These are phyloP conservation scores for Schrankia costaestrigalis DNA, from an alignment of 2,888 invertebrate genomes.

Conservation along the genomic window DNA sequence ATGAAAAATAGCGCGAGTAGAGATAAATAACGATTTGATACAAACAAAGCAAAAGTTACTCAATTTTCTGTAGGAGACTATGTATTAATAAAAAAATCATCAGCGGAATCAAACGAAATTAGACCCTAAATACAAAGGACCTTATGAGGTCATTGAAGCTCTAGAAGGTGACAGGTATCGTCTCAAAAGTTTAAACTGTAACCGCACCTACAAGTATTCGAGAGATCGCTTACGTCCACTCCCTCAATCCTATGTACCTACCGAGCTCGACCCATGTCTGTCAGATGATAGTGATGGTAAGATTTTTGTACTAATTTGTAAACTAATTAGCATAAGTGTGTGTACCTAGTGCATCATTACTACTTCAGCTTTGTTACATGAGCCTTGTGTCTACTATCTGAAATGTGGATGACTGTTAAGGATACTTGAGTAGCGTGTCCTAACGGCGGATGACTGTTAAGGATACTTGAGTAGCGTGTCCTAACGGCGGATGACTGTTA, in stretches of 20 bases:
- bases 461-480: too few relatives aligned
- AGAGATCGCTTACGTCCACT: not conserved
- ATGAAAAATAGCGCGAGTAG: not conserved
- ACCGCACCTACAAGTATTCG: not conserved
- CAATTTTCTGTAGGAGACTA: conserved; percentile 1
- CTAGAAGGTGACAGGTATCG: not conserved
- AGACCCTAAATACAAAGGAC: not conserved
- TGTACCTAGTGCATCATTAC: too few relatives aligned
- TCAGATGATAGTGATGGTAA: not conserved
- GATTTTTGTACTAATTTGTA: too few relatives aligned
- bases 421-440: too few relatives aligned
- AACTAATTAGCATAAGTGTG: too few relatives aligned
- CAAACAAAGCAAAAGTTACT: conserved; percentile 1
- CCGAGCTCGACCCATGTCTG: not conserved
- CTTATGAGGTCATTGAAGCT: not conserved
- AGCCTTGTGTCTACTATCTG: too few relatives aligned
- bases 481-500: too few relatives aligned
- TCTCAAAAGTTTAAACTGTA: not conserved
- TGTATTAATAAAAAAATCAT: not conserved
- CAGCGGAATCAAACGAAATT: not conserved
- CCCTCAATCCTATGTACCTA: not conserved
- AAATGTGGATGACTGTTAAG: too few relatives aligned
- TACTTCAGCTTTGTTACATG: too few relatives aligned
- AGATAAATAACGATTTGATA: conserved; percentile 2
- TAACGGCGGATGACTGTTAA: too few relatives aligned